Evolutionary conservation across 2,113 vertebrate species (phyloP).

Genomic region (Chloroceryle aenea): DNA sequence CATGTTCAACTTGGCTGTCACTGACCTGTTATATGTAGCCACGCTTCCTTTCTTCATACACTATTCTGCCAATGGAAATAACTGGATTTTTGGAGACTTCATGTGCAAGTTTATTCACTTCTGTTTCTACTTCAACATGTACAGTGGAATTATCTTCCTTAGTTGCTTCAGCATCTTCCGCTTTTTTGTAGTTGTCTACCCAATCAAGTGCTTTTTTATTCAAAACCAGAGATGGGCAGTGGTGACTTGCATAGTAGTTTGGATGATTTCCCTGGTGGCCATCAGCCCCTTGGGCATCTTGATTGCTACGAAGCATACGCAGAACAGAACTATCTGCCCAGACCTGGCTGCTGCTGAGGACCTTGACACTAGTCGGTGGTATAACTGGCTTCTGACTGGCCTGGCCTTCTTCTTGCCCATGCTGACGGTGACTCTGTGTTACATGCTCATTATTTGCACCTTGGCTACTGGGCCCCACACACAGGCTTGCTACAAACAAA

Average conservation of each 20-base stretch:
- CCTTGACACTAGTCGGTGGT: constrained; percentile 1
- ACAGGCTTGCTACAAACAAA: constrained; percentile 7
- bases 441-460: constrained; percentile 63
- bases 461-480: constrained; percentile 66
- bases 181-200: constrained; percentile 79
- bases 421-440: constrained; percentile 75
- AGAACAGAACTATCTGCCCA: constrained; percentile 52
- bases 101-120: constrained; percentile 89
- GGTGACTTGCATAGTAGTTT: constrained; percentile 21
- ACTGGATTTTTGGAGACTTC: constrained; percentile 88
- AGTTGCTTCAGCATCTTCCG: constrained; percentile 90
- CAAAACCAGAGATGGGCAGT: constrained; percentile 64
- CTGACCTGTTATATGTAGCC: constrained; percentile 85
- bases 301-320: neutral
- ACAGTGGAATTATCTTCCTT: constrained; percentile 90
- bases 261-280: constrained; percentile 53
- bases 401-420: constrained; percentile 80
- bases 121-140: constrained; percentile 91
- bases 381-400: constrained; percentile 67
- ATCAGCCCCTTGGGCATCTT: constrained; percentile 65
- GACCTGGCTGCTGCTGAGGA: constrained; percentile 67
- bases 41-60: constrained; percentile 88
- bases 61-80: constrained; percentile 80
- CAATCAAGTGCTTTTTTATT: constrained; percentile 52
- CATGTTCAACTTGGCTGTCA: constrained; percentile 88